Percentiles rank a stretch among this genome's conserved stretches.
Evolutionary conservation across 2,797 vertebrate genomes (phyloP).

Genomic region (Luscinia luscinia): DNA sequence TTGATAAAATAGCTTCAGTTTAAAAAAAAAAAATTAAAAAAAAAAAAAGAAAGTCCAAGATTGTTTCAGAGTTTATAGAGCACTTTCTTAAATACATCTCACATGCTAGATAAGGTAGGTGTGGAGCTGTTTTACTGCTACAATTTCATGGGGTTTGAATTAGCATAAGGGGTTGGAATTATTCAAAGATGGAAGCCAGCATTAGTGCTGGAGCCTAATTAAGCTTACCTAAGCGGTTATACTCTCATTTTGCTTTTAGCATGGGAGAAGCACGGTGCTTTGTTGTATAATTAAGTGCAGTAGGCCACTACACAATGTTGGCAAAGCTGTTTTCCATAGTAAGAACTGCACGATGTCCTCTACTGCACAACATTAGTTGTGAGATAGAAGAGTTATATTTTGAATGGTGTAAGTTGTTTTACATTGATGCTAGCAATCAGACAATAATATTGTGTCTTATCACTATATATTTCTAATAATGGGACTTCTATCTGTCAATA

Average conservation of each 20-base stretch:
- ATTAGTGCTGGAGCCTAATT: slow-evolving; percentile 60
- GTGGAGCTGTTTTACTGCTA: neutral
- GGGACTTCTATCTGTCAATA: slow-evolving; percentile 68
- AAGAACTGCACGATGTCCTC: slow-evolving; percentile 32
- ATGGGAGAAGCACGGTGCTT: slow-evolving; percentile 63
- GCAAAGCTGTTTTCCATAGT: slow-evolving; percentile 58
- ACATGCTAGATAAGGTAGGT: neutral
- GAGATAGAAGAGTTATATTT: slow-evolving; percentile 66
- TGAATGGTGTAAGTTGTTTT: slow-evolving; percentile 74
- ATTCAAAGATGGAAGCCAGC: neutral
- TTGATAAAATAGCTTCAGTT: neutral
- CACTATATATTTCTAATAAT: slow-evolving; percentile 80
- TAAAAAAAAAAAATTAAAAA: neutral
- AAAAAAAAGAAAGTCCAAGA: neutral
- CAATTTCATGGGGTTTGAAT: slow-evolving; percentile 11
- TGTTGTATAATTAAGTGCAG: slow-evolving; percentile 73
- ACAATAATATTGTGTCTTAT: slow-evolving; percentile 72
- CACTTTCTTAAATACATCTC: neutral
- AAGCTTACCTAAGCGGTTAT: slow-evolving; percentile 76
- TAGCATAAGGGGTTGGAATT: slow-evolving; percentile 46
- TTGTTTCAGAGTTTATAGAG: slow-evolving; percentile 12
- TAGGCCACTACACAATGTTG: slow-evolving; percentile 57
- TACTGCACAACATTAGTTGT: slow-evolving; percentile 65
- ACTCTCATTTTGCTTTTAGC: slow-evolving; percentile 37
- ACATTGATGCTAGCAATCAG: slow-evolving; percentile 73